A percentile compares a stretch with the other conserved stretches of the same genome.
These are phyloP conservation scores for Dendronephthya gigantea DNA, from an alignment of 64 coral and sea anemone species.

Conservation along the genomic window DNA sequence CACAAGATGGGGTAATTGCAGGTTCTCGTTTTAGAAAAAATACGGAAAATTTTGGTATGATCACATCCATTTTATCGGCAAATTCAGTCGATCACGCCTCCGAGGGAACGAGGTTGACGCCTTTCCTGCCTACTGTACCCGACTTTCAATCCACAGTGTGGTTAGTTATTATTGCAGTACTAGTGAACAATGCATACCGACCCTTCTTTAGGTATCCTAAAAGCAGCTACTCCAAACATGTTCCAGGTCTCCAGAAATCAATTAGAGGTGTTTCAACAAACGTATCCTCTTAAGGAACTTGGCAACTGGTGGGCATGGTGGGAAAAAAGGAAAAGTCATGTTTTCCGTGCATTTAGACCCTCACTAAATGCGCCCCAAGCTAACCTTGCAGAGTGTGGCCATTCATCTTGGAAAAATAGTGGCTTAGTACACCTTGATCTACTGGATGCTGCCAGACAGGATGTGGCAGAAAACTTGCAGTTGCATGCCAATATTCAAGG, in stretches of 20 bases:
- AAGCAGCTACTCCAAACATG: slow-evolving; percentile 45
- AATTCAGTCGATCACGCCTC: too few species aligned
- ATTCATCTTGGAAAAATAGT: neutral
- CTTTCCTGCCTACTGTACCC: too few species aligned
- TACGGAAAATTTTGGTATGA: too few species aligned
- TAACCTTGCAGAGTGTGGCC: neutral
- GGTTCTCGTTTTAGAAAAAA: too few species aligned
- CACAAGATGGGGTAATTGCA: too few species aligned
- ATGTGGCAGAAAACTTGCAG: slow-evolving; percentile 34
- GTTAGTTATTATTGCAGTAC: neutral
- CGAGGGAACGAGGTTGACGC: too few species aligned
- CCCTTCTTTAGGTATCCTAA: slow-evolving; percentile 39
- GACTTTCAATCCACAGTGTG: neutral
- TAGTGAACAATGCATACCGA: too few species aligned
- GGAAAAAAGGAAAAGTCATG: slow-evolving; percentile 26
- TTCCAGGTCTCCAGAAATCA: too few species aligned
- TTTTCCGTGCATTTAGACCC: slow-evolving; percentile 40
- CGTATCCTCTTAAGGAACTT: slow-evolving; percentile 38
- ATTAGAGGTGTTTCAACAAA: too few species aligned
- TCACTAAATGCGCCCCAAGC: slow-evolving; percentile 41
- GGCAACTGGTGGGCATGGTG: slow-evolving; percentile 47
- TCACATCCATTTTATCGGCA: too few species aligned
- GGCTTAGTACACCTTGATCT: neutral
- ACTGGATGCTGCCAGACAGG: too few species aligned
- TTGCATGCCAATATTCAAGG: neutral